Percentiles rank a stretch among this genome's conserved stretches.
These are phyloP conservation scores for Tenualosa thibaudeaui DNA, from an alignment of 2,797 vertebrate genomes.

Conservation along the genomic window DNA sequence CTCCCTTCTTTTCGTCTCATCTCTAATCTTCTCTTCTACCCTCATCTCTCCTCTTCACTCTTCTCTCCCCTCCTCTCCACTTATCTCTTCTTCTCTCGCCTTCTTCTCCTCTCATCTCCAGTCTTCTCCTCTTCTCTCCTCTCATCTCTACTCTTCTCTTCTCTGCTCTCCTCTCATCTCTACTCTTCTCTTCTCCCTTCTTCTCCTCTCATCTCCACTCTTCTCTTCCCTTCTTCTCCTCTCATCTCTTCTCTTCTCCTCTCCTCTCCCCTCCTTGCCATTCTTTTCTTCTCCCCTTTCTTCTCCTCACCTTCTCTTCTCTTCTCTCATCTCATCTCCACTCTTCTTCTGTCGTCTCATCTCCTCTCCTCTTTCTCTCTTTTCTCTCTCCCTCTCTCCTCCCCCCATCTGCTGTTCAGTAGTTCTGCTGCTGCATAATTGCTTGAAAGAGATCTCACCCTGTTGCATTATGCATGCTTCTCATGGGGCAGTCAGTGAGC, in stretches of 20 bases:
- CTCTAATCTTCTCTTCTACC: too few species aligned
- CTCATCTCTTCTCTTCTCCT: too few species aligned
- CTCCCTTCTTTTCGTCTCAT: too few species aligned
- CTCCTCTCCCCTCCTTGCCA: too few species aligned
- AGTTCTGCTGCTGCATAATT: conserved; percentile 30
- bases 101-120: not conserved
- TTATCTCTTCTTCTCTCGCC: not conserved
- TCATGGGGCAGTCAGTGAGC: not conserved
- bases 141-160: too few species aligned
- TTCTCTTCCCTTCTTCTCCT: not conserved
- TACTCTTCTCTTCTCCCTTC: not conserved
- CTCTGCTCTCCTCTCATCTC: not conserved
- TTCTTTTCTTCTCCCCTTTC: too few species aligned
- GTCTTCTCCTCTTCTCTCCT: not conserved
- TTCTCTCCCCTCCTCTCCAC: not conserved
- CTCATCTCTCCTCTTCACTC: too few species aligned
- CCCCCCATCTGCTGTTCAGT: not conserved
- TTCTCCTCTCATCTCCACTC: too few species aligned
- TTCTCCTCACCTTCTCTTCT: too few species aligned
- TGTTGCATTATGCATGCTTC: conserved; percentile 22
- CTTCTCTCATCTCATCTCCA: not conserved
- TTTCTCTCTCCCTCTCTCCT: not conserved
- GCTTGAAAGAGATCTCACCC: conserved; percentile 20
- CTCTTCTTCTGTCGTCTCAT: not conserved
- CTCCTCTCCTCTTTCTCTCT: not conserved